Conservation (phyloP, 2,888 invertebrate species). For the Calameuta filiformis region DNA sequence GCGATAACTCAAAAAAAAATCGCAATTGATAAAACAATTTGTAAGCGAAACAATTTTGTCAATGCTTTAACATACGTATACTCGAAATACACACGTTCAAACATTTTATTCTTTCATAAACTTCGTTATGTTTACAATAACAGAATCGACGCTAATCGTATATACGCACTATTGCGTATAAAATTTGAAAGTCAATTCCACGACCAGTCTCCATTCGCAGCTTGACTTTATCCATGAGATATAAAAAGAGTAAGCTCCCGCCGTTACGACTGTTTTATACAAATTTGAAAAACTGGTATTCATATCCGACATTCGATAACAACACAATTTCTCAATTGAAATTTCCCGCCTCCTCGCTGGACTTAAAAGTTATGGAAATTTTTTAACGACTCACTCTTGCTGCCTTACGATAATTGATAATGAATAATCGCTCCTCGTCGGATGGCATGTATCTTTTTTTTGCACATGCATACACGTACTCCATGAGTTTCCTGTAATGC, state of each 20-base stretch:
- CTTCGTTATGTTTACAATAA: not conserved
- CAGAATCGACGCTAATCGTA: not conserved
- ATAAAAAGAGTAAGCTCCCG: not conserved
- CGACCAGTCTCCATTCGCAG: not conserved
- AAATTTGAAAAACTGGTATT: not conserved
- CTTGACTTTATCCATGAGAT: not conserved
- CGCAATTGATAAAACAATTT: not conserved
- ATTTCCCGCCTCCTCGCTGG: not conserved
- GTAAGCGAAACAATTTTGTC: not conserved
- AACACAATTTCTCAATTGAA: not conserved
- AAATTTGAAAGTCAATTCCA: not conserved
- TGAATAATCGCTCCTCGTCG: not conserved
- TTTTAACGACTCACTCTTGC: not conserved
- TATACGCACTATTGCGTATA: not conserved
- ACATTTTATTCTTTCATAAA: not conserved
- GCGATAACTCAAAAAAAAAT: not conserved
- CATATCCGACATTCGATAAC: not conserved
- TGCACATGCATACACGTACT: too few species aligned
- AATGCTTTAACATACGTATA: not conserved
- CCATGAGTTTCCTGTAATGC: not conserved
- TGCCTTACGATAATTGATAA: not conserved
- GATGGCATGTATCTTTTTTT: not conserved
- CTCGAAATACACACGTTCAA: not conserved
- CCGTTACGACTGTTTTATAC: not conserved
- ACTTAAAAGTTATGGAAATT: not conserved